Conservation (phyloP, 2,888 invertebrate genomes). For the Melanargia galathea region DNA sequence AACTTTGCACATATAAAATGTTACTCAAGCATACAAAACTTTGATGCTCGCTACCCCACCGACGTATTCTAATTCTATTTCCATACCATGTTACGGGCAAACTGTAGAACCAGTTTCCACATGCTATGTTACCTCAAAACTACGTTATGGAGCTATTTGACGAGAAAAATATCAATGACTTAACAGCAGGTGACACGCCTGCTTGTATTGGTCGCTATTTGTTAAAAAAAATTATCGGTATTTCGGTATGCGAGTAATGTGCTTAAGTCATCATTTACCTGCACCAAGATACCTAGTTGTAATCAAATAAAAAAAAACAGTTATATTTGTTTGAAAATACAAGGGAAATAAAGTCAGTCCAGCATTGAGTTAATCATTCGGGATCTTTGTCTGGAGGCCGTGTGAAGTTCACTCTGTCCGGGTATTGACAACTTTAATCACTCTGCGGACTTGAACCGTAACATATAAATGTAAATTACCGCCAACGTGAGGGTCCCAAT, state of each 20-base stretch:
- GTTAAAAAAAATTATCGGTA: too few relatives aligned
- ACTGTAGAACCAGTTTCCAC: neutral
- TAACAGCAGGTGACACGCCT: too few relatives aligned
- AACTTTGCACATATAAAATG: constrained; percentile 21
- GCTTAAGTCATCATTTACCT: too few relatives aligned
- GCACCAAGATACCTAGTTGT: too few relatives aligned
- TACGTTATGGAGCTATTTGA: neutral
- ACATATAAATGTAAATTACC: constrained; percentile 37
- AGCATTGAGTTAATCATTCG: neutral
- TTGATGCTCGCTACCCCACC: constrained; percentile 27
- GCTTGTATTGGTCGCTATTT: too few relatives aligned
- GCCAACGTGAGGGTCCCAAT: constrained; percentile 30
- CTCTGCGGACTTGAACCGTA: neutral
- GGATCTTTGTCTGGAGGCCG: neutral
- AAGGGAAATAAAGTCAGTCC: too few relatives aligned
- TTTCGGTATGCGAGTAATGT: too few relatives aligned
- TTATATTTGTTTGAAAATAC: too few relatives aligned
- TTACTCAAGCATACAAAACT: constrained; percentile 29
- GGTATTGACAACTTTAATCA: neutral
- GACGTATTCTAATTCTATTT: constrained; percentile 35
- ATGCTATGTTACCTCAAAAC: neutral
- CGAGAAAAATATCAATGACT: too few relatives aligned
- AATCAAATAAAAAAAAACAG: too few relatives aligned
- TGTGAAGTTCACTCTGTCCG: neutral
- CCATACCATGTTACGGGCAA: constrained; percentile 24